Percentiles rank a stretch among this genome's conserved stretches.
Evolutionary conservation across 2,113 vertebrate genomes (phyloP).

Genomic region (Trematomus loennbergii): DNA sequence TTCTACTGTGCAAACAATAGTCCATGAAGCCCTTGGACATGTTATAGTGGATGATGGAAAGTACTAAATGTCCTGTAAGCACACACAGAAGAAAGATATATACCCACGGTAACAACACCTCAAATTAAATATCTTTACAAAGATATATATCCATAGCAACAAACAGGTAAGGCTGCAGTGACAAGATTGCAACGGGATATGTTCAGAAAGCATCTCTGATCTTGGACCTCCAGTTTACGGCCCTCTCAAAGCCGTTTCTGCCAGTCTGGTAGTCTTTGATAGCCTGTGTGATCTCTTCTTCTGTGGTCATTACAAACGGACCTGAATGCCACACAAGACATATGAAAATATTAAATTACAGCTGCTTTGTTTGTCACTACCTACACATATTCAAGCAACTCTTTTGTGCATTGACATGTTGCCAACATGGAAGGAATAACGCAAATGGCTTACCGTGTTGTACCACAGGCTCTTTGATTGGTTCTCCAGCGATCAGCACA

Average conservation of each 20-base stretch:
- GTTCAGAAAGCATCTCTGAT: conserved; percentile 66
- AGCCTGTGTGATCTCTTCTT: conserved; percentile 85
- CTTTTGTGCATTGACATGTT: background rate
- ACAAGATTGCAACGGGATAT: background rate
- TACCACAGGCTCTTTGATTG: conserved; percentile 82
- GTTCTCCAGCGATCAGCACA: conserved; percentile 85
- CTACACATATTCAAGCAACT: background rate
- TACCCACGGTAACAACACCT: background rate
- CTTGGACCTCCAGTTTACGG: conserved; percentile 84
- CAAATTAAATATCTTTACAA: background rate
- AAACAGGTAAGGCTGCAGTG: background rate
- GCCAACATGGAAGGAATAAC: background rate
- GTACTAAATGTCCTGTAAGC: background rate
- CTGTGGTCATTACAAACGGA: conserved; percentile 87
- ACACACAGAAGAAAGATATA: background rate
- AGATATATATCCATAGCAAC: background rate
- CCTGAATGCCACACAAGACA: conserved; percentile 70
- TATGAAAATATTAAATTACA: background rate
- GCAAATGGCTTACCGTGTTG: conserved; percentile 71
- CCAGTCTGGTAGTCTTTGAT: conserved; percentile 79
- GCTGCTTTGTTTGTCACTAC: background rate
- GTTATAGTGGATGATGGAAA: background rate
- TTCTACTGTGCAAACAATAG: background rate
- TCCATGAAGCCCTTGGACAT: background rate
- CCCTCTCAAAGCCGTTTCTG: conserved; percentile 87